Percentiles rank a stretch among this genome's conserved stretches.
Evolutionary conservation across 2,888 invertebrate genomes (phyloP).

Genomic region (Rotaria socialis): DNA sequence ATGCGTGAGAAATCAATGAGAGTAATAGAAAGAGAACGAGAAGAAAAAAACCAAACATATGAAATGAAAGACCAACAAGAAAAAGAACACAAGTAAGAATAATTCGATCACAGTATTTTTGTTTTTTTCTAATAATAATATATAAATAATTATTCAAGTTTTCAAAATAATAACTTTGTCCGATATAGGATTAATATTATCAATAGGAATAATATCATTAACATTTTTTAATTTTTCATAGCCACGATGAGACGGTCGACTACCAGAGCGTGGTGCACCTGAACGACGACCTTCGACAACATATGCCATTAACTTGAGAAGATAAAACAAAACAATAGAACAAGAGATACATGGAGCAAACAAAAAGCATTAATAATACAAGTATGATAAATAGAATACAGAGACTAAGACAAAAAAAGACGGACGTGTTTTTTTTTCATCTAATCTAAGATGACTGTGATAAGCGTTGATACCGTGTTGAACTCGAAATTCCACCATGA

Average conservation of each 20-base stretch:
- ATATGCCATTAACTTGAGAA: conserved; percentile 30
- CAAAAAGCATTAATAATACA: not conserved
- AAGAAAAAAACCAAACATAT: not conserved
- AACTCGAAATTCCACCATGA: not conserved
- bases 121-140: not conserved
- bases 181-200: not conserved
- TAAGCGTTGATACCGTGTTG: not conserved
- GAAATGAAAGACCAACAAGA: not conserved
- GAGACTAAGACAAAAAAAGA: not conserved
- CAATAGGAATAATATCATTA: conserved; percentile 4
- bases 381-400: not conserved
- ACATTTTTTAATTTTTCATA: conserved; percentile 37
- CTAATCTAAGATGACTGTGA: conserved; percentile 13
- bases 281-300: not conserved
- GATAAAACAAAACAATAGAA: not conserved
- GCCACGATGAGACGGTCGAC: conserved; percentile 10
- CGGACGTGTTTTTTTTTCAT: conserved; percentile 31
- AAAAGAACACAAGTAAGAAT: not conserved
- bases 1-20: conserved; percentile 26
- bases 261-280: not conserved
- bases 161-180: not conserved
- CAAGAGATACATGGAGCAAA: not conserved
- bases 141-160: not conserved
- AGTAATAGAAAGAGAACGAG: not conserved
- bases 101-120: not conserved